Evolutionary conservation across 1,140 invertebrate genomes (phyloP), one percentile per base, ranked within the genome.

Genomic region (Dendrolimus punctatus): DNA sequence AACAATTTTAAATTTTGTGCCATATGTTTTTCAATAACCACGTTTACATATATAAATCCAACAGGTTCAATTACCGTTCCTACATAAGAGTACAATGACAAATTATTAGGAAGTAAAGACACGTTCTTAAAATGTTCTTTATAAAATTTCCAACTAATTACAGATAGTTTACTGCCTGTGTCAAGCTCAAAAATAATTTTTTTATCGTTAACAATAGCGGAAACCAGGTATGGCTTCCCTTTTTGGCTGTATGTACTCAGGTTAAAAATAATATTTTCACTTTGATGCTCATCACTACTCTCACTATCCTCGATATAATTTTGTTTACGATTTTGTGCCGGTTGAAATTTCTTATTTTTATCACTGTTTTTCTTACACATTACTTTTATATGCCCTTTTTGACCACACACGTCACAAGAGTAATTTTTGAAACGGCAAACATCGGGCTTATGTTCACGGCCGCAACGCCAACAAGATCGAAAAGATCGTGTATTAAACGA

Each of bases 381-480:
- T 2, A 42, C 41, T 42, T 42, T 42, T 42, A 42, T n/a, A 42
- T 42, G 6, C 6, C 41, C 41, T 42, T 42, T 42, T 7, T 8
- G 41, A n/a, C 41, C 41, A n/a, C 41, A 42, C 41, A 42, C n/a
- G 45, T 49, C n/a, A 6, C 41, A 7, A 10, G 55, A 60, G 40
- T 55, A 60, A 10, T 55, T 55, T 38, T 51, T 38, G 6, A 55
- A 41, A 49, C 58, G 47, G 36, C 53, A 42, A 23, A 23, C 23
- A 23, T 3, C n/a, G n/a, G 23, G 23, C 23, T 23, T 23, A 23
- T 23, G 23, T 23, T 23, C n/a, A n/a, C n/a, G n/a, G n/a, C n/a
- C n/a, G n/a, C n/a, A n/a, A n/a, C n/a, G n/a, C n/a, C n/a, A n/a
- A n/a, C n/a, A n/a, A n/a, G n/a, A n/a, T n/a, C n/a, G n/a, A n/a